Percentiles rank a stretch among this genome's conserved stretches.
Conservation (phyloP, 2,888 invertebrate species). For the Macrosoma leucophasiata region DNA sequence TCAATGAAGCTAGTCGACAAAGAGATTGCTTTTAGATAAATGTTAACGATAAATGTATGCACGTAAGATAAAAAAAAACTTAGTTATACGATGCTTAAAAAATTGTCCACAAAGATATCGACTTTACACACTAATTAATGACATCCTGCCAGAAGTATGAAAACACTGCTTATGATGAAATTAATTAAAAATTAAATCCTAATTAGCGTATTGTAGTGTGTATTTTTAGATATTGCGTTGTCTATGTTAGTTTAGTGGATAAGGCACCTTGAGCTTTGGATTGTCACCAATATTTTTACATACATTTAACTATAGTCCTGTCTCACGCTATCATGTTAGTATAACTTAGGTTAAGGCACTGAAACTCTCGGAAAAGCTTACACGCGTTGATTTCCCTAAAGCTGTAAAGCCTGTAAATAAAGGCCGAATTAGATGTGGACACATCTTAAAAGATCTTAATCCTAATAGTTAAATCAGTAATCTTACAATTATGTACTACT, state of each 20-base stretch:
- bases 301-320: constrained; percentile 47
- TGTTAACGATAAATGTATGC: constrained; percentile 63
- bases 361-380: too few species aligned
- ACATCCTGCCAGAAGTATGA: constrained; percentile 70
- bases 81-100: constrained; percentile 69
- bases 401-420: constrained; percentile 51
- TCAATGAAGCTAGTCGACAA: constrained; percentile 69
- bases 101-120: constrained; percentile 71
- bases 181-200: constrained; percentile 65
- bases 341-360: constrained; percentile 43
- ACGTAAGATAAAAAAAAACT: constrained; percentile 61
- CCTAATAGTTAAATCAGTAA: constrained; percentile 46
- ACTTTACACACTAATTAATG: constrained; percentile 64
- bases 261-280: constrained; percentile 72
- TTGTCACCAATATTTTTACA: constrained; percentile 67
- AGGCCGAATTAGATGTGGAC: constrained; percentile 53
- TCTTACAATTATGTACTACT: constrained; percentile 65
- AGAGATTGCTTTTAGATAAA: constrained; percentile 66
- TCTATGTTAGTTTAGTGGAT: constrained; percentile 70
- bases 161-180: constrained; percentile 72
- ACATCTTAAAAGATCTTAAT: constrained; percentile 50
- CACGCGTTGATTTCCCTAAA: constrained; percentile 16
- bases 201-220: constrained; percentile 69
- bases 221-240: constrained; percentile 75
- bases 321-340: constrained; percentile 49